Evolutionary conservation across 2,888 invertebrate species (phyloP).

Genomic region (Eulithis prunata): DNA sequence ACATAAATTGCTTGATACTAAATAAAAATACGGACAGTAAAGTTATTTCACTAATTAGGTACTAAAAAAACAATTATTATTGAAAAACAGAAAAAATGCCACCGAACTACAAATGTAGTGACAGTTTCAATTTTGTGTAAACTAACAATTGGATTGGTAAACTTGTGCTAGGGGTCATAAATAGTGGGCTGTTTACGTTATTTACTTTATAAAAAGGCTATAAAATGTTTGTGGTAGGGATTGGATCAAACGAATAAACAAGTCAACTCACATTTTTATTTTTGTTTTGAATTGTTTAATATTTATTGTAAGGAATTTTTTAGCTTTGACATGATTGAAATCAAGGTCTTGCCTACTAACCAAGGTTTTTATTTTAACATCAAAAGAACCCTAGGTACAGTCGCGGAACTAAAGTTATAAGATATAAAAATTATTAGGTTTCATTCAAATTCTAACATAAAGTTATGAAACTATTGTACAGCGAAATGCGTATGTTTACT

Average conservation of each 20-base stretch:
- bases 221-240: constrained; percentile 20
- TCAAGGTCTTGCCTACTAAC: not conserved
- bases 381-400: not conserved
- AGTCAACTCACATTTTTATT: constrained; percentile 3
- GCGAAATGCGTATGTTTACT: too few relatives aligned
- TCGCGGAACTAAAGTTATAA: too few relatives aligned
- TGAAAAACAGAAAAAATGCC: too few relatives aligned
- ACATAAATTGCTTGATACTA: too few relatives aligned
- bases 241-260: constrained; percentile 16
- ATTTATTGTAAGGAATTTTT: not conserved
- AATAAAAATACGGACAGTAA: too few relatives aligned
- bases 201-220: constrained; percentile 33
- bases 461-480: too few relatives aligned
- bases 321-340: constrained; percentile 1
- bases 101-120: too few relatives aligned
- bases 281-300: not conserved
- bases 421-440: too few relatives aligned
- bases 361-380: not conserved
- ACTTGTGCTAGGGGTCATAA: constrained; percentile 9
- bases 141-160: not conserved
- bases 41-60: too few relatives aligned
- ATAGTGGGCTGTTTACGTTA: constrained; percentile 34
- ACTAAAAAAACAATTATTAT: too few relatives aligned
- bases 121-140: too few relatives aligned
- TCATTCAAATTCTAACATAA: too few relatives aligned